Base-by-base conservation (phyloP, 2,888 invertebrate species). In the Opisthograptis luteolata region DNA sequence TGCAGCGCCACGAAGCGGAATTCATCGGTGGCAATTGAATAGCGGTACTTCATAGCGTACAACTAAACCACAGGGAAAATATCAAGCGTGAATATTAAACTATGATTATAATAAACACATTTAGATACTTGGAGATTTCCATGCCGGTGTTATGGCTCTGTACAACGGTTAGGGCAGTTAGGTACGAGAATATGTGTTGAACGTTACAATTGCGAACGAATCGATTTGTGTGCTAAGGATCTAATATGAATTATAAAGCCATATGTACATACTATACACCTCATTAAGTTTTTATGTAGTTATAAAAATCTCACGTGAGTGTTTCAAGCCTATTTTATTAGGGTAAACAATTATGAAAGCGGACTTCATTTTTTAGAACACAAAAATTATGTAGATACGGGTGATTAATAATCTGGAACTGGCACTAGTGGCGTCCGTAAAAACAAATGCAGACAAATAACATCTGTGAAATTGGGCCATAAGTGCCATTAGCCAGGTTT, bases 11-110 rank as follows among this genome's bases (percentile, higher is more conserved):
- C 70, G 70, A 68, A 70, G 60, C 66, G 59, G 69, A 72, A 72
- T 76, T 73, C 69, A 66, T 68, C 66, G 73, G 54, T 60, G 62
- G 62, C 73, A 76, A 84, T 84, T 81, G 79, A 64, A 80, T 86
- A 84, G 76, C 86, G 84, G 84, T 79, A 74, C 56, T 56, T 59
- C 54, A 56, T 28, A 58, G 35, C 44, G 39, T 62, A 57, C 58
- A 57, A 58, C 49, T 40, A 58, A 69, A 79, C 76, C 75, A 76
- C 78, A 71, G 73, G 73, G 64, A 62, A 64, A 75, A 72, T 66
- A 63, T 64, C 34, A 14, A 10, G 13, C 43, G 44, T 30, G 35
- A 61, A 53, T 15, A 43, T 36, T 46, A 25, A 6, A 42, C 60
- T 59, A 36, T 7, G 1, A 39, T 45, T 44, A 30, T 59, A 61